Base-by-base conservation (phyloP, 2,113 vertebrate genomes). In the Hemiprocne comata region DNA sequence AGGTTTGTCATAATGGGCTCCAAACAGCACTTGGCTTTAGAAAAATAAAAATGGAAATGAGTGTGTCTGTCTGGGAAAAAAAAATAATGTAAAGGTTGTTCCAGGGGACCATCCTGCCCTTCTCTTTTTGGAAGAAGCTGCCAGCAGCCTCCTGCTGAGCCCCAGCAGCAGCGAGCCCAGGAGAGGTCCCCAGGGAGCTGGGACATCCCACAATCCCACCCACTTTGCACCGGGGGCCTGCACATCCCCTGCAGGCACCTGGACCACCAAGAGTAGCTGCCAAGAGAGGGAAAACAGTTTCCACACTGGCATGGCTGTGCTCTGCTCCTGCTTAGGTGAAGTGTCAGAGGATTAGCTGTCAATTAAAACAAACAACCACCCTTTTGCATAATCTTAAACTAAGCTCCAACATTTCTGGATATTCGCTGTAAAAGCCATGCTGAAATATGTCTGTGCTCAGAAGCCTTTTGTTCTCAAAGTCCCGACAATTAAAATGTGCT, bases 401-500 rank as follows among this genome's bases (percentile, higher is more conserved):
- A 51, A 60, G 61, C 54, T 58, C 28, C 42, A 90, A 44, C 57
- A 55, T 72, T 89, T 74, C 58, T 40, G 62, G 70, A 17, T 75
- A 51, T 9, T 81, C 7, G 0, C n/a, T 66, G 81, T 38, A 89
- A 92, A 93, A 10, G 85, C 42, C 19, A 4, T 8, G 6, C 80
- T 48, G 53, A 53, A 93, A 89, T n/a, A 20, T 0, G 23, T n/a
- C 73, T 66, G 70, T 48, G 64, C 91, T 77, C 60, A 51, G 79
- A 34, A 89, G 54, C 40, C 77, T 82, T 95, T 94, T 95, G 91
- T 79, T 89, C 89, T 8, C 73, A 10, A 26, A 84, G 74, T 51
- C 81, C 73, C 42, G 58, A 94, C 92, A 95, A 96, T 93, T 91
- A 91, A 92, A 91, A 93, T 58, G 85, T 93, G 91, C 87, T 97